Base-by-base conservation (phyloP, 2,888 invertebrate genomes). In the Eupithecia pulchellata region DNA sequence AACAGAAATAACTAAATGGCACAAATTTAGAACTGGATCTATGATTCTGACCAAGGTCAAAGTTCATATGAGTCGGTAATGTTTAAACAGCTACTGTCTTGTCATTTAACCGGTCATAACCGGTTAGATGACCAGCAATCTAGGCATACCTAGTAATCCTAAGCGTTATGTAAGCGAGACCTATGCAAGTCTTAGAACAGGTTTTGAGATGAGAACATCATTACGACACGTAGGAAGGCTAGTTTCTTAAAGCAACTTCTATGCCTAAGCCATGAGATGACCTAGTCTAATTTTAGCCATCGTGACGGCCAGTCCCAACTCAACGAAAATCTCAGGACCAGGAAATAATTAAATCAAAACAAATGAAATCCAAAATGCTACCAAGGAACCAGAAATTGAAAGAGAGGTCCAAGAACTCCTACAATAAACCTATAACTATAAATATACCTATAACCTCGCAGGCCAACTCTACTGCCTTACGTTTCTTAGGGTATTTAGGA, bases 141-240 rank as follows among this genome's bases (percentile, higher is more conserved):
- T 52, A 52, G 25, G 52, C 25, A n/a, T 13, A 52, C 25, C 25
- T 52, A 52, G 25, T 52, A 25, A 52, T 52, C 47, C 20, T 52
- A 52, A 25, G 20, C 20, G 25, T 52, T 52, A 52, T 52, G 13
- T 52, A 52, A 52, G 20, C 52, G 13, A 52, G 13, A 52, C 52
- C 52, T 52, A 52, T 4, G 52, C 25, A 52, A 52, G 52, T 52
- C 52, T 13, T 47, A 47, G 47, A 47, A 20, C 47, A 52, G 20
- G 52, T 25, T 52, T 52, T 25, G 4, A 52, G 52, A 52, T 4
- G 52, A 52, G 20, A 20, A 20, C 13, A 52, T 25, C 11, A 52
- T 52, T 52, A 25, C 52, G 52, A 52, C 11, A 52, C 25, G 20
- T 52, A 52, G 52, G 52, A 52, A 52, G 52, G 52, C 42, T 47